Conservation (phyloP, 92 coral and sea anemone genomes). For the Porites cylindrica region DNA sequence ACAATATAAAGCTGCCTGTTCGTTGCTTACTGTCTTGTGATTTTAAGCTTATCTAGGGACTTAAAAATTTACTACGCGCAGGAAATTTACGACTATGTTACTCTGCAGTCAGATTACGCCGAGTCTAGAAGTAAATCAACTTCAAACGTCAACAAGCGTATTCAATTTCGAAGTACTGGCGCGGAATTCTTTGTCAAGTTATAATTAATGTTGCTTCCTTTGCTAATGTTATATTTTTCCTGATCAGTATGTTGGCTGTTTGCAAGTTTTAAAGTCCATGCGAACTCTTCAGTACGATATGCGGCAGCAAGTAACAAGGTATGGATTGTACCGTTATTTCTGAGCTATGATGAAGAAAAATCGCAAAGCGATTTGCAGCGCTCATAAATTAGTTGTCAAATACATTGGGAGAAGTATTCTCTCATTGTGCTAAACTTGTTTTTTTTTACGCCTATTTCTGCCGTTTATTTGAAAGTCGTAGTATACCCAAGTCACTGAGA, state of each 20-base stretch:
- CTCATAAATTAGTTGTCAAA: no score
- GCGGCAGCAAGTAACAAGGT: conserved; percentile 98
- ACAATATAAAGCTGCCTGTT: neutral
- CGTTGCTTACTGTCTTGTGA: neutral
- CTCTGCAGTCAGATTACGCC: no score
- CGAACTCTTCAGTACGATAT: conserved; percentile 95
- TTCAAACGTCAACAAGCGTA: neutral
- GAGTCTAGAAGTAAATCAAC: no score
- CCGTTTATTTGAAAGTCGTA: no score
- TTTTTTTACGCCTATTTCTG: no score
- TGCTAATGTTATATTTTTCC: neutral
- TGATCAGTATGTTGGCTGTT: conserved; percentile 92
- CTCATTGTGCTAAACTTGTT: no score
- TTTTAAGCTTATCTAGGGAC: neutral
- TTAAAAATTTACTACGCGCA: neutral
- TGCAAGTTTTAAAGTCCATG: conserved; percentile 96
- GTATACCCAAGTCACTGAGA: no score
- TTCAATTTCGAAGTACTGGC: neutral
- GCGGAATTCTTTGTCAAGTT: neutral
- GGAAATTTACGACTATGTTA: neutral
- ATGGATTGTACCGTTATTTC: neutral
- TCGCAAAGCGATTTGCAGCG: neutral
- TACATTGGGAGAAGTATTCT: no score
- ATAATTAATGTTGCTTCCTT: neutral
- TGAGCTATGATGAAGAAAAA: neutral